Evolutionary conservation across 2,797 vertebrate genomes (phyloP).

Genomic region (Epinephelus coioides): DNA sequence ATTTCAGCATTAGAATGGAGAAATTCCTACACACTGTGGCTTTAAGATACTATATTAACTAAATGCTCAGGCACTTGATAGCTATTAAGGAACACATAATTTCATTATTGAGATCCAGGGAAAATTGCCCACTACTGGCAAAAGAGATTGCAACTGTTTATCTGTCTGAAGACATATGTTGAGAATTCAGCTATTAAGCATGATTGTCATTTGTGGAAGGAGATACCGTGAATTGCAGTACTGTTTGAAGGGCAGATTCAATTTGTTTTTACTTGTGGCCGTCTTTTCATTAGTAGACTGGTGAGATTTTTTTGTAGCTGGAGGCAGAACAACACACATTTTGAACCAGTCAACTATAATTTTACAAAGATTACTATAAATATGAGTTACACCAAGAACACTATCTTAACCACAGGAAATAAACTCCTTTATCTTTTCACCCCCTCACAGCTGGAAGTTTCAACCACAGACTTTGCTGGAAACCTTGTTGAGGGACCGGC

Average conservation of each 20-base stretch:
- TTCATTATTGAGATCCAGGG: background rate
- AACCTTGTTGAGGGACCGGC: slow-evolving; percentile 91
- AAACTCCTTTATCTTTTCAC: slow-evolving; percentile 30
- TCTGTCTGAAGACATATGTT: background rate
- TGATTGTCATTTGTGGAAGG: background rate
- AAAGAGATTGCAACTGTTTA: slow-evolving; percentile 3
- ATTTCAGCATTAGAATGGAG: too few relatives aligned
- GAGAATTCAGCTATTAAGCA: background rate
- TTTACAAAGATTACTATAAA: background rate
- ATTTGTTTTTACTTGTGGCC: background rate
- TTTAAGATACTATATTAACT: background rate
- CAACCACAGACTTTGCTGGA: slow-evolving; percentile 82
- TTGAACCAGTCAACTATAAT: background rate
- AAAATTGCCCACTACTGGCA: background rate
- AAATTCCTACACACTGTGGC: too few relatives aligned
- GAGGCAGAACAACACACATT: background rate
- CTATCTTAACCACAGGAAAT: slow-evolving; percentile 5
- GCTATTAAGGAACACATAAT: background rate
- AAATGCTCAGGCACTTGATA: slow-evolving; percentile 3
- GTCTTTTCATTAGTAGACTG: background rate
- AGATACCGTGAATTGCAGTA: background rate
- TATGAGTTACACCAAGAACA: background rate
- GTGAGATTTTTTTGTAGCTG: background rate
- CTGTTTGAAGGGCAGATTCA: background rate
- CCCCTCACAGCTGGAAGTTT: slow-evolving; percentile 76